Base-by-base conservation (phyloP, 2,113 vertebrate genomes). In the Anoplopoma fimbria region DNA sequence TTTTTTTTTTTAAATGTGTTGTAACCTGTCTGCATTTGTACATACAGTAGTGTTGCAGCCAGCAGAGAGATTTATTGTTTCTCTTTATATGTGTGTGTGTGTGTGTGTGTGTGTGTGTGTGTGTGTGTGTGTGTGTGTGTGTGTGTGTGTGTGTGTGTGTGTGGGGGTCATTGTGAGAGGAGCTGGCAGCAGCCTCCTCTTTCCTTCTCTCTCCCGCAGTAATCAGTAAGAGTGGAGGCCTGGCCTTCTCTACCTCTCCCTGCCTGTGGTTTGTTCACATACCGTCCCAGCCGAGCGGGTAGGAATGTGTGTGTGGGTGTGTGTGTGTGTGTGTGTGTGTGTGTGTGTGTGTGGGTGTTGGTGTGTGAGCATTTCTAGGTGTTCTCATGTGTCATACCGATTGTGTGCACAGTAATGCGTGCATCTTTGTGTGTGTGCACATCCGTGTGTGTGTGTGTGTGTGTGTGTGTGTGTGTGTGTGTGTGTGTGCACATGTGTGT, bases 231-330 rank as follows among this genome's bases (percentile, higher is more conserved):
- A 93, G 93, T 89, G 87, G 88, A 93, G 89, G 85, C 86, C 92
- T 86, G 79, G 89, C 84, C 84, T 89, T 76, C 92, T 91, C 88
- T 87, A 88, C 89, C 90, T 95, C 93, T 92, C 89, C 75, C 91
- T 90, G 93, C 91, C 90, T 94, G 93, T 89, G 94, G 94, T 95
- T 93, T 93, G 89, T 89, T 94, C 93, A 88, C 94, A 95, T 94
- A 94, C 93, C 89, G 92, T 91, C 88, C 89, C 84, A 87, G 89
- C 84, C 90, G 77, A 91, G 89, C 70, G 87, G 87, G 86, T 88
- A 88, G 90, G 92, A 93, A 91, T 93, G 90, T 90, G 87, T 87
- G 77, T 77, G 77, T 82, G 73, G 76, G 63, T 88, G 62, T 81
- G 69, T 57, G 87, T 83, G 70, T 70, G 62, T 63, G 40, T 68